Base-by-base conservation (phyloP, 2,113 vertebrate species). In the Aphyosemion australe region DNA sequence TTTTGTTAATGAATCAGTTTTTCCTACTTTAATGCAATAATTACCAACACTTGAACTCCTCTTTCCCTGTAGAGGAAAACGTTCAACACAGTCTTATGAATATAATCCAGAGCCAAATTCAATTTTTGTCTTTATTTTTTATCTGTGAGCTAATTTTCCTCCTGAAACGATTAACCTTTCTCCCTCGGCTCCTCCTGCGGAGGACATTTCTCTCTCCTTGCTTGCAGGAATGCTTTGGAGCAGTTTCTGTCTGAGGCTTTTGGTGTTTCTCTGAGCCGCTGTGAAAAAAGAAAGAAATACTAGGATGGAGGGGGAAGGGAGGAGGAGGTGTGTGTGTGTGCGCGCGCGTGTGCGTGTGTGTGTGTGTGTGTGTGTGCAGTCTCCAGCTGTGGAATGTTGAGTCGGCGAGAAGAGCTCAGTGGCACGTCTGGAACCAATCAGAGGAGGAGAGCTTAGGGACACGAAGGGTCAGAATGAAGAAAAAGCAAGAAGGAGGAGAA, bases 331-430 rank as follows among this genome's bases (percentile, higher is more conserved):
- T 20, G 73, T 34, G 52, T 51, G 69, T 7, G 58, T 4, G 56
- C 20, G 26, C 74, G 39, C 19, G 57, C 48, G 57, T 57, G 62
- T 69, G 51, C 62, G 47, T 59, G 64, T 59, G 75, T 57, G 78
- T 62, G 72, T 43, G 54, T 47, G 48, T 50, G 63, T 49, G 71
- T 69, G 79, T 84, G 78, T 57, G 69, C 46, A 74, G 84, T 87
- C 83, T 91, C 88, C 86, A 91, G 87, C 84, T 90, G 87, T 87
- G 90, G 88, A 91, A 91, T 93, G 92, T 91, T 82, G 88, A 93
- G 88, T 92, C 89, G 81, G 90, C 85, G 87, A 90, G 87, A 86
- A 89, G 85, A 90, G 87, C 87, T 89, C 88, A 90, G 87, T 87
- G 87, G 84, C 85, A 89, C 65, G 88, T 90, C 91, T 91, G 89